Evolutionary conservation across 2,113 vertebrate species (phyloP), one percentile per base, ranked within the genome.

Genomic region (Mystacornis crossleyi): DNA sequence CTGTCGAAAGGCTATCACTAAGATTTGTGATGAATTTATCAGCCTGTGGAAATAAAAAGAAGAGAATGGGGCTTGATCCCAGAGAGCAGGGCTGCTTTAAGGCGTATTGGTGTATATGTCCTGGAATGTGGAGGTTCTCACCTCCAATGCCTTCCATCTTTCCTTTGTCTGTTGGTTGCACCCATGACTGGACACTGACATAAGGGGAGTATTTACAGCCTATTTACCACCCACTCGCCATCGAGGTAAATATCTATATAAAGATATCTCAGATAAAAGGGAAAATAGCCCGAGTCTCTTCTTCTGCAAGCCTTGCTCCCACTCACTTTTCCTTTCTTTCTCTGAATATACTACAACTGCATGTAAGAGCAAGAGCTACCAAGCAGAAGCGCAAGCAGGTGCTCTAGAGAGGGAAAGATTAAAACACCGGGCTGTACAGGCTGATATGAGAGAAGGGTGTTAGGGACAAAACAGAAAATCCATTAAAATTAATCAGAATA

Each of bases 31-130:
- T 24, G 3, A 36, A 20, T 75, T 85, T 72, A 72, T 72, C 26
- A 88, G 23, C 38, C 64, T 75, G 43, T 79, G 15, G 43, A 81
- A 79, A 47, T 19, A 60, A 81, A 74, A 31, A 23, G 21, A 36
- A 65, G 21, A 45, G 19, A 85, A 40, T 21, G 34, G 7, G 24
- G 8, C 14, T 64, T 50, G 19, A 14, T 36, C 19, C 7, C 25
- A 50, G 78, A 84, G 6, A 53, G 26, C 8, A 65, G 11, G 9
- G 7, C 28, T 73, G 18, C 48, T 58, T 38, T 67, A 75, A 65
- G 43, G 7, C 3, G 0, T 34, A 31, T 40, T 1, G 1, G 14
- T 47, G 12, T 43, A 14, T 21, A 19, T 1, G 4, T 40, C 21
- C 50, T 7, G 5, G 16, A 19, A 60, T 17, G 5, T 34, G 12